phyloP scores from a whole-genome alignment of 2,113 vertebrate genomes.

The Pan paniscus region DNA sequence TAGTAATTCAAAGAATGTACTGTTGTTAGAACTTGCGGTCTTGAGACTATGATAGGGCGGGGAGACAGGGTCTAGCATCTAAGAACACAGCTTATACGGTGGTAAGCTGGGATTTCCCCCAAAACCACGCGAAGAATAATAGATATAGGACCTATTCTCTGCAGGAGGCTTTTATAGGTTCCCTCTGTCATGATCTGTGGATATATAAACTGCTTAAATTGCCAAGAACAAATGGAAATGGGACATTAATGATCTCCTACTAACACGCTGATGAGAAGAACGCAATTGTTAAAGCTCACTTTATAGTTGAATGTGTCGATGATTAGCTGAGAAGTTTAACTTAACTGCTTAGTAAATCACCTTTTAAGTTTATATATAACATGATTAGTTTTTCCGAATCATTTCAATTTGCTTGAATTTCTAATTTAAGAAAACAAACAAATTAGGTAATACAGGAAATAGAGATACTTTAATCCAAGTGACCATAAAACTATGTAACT shows the following conservation, averaged over 20 bases:
- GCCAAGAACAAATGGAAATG: not conserved
- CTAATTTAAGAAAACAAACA: not conserved
- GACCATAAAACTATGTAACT: not conserved
- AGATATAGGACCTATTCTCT: not conserved
- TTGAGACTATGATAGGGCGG: not conserved
- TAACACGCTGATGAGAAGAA: not conserved
- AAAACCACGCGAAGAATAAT: not conserved
- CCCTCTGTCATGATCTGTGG: not conserved
- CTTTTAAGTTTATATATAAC: not conserved
- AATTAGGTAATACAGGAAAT: not conserved
- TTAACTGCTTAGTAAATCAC: constrained; percentile 1
- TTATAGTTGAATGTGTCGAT: not conserved
- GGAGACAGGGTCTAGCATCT: not conserved
- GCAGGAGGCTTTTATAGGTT: not conserved
- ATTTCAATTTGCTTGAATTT: constrained; percentile 8
- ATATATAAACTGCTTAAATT: not conserved
- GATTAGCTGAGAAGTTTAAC: not conserved
- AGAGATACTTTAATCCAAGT: not conserved
- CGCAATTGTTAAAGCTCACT: not conserved
- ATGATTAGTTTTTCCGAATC: not conserved
- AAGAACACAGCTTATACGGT: not conserved
- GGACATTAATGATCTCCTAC: not conserved
- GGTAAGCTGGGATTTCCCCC: not conserved
- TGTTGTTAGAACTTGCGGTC: not conserved
- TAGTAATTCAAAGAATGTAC: not conserved